Conservation (phyloP, 2,888 invertebrate genomes). For the Eurois occulta region DNA sequence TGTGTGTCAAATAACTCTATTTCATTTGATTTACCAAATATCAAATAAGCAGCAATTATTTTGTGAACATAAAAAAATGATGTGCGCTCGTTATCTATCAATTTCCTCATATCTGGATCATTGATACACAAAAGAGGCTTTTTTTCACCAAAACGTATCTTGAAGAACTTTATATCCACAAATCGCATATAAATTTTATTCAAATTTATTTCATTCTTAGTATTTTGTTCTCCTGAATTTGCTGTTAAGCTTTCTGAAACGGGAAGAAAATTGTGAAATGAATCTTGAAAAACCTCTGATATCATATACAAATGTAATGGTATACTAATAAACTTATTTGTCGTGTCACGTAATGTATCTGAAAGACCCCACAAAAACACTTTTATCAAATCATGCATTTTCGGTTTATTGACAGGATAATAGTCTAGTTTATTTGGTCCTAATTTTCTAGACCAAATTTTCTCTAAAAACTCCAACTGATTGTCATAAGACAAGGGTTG, state of each 20-base stretch:
- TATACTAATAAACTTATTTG: slow-evolving; percentile 51
- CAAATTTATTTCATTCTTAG: slow-evolving; percentile 41
- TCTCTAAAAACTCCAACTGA: slow-evolving; percentile 49
- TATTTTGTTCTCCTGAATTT: slow-evolving; percentile 17
- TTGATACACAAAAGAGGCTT: slow-evolving; percentile 47
- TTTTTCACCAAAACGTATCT: slow-evolving; percentile 63
- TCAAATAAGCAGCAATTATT: slow-evolving; percentile 46
- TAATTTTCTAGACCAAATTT: slow-evolving; percentile 44
- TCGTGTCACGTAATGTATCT: slow-evolving; percentile 20
- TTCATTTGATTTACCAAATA: slow-evolving; percentile 35
- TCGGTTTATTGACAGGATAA: slow-evolving; percentile 32
- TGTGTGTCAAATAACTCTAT: slow-evolving; percentile 30
- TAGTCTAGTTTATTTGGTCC: slow-evolving; percentile 23
- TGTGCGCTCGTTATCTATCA: slow-evolving; percentile 52
- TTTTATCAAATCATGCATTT: slow-evolving; percentile 6
- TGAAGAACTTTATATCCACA: slow-evolving; percentile 56
- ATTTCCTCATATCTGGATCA: slow-evolving; percentile 55
- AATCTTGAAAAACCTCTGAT: slow-evolving; percentile 52
- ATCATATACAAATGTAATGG: slow-evolving; percentile 63
- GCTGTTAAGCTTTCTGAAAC: slow-evolving; percentile 12
- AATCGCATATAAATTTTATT: slow-evolving; percentile 53
- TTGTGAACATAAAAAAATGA: slow-evolving; percentile 49
- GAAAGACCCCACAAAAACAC: slow-evolving; percentile 40
- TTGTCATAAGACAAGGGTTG: slow-evolving; percentile 42
- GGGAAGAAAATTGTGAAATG: slow-evolving; percentile 36